Evolutionary conservation across 2,888 invertebrate genomes (phyloP).

Genomic region (Amphimallon solstitiale): DNA sequence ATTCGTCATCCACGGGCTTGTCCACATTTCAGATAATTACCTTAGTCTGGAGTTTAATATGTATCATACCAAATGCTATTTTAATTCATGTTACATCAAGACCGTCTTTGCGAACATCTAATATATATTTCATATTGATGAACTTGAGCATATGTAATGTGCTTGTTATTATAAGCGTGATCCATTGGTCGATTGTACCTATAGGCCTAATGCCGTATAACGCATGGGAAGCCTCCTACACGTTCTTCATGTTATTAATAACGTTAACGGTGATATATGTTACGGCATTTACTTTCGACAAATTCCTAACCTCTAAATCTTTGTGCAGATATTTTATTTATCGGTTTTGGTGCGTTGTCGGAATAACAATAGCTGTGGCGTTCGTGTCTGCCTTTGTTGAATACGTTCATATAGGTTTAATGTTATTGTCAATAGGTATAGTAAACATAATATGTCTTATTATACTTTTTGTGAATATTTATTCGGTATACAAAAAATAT

Average conservation of each 20-base stretch:
- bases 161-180: slow-evolving; percentile 6
- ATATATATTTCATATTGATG: slow-evolving; percentile 2
- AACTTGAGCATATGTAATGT: slow-evolving; percentile 21
- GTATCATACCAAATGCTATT: slow-evolving; percentile 20
- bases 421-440: slow-evolving; percentile 7
- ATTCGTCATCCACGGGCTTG: background rate
- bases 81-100: slow-evolving; percentile 10
- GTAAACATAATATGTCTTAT: slow-evolving; percentile 1
- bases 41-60: slow-evolving; percentile 21
- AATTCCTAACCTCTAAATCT: background rate
- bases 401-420: slow-evolving; percentile 2
- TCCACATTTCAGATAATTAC: slow-evolving; percentile 17
- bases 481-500: too few species aligned
- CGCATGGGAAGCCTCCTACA: background rate
- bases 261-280: slow-evolving; percentile 2
- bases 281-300: slow-evolving; percentile 8
- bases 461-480: slow-evolving; percentile 6
- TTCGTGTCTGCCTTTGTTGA: slow-evolving; percentile 18
- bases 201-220: background rate
- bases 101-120: background rate
- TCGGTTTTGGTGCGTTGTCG: slow-evolving; percentile 9
- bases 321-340: slow-evolving; percentile 11
- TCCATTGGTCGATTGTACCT: slow-evolving; percentile 11
- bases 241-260: background rate
- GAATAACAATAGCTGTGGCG: background rate